A percentile compares a stretch with the other conserved stretches of the same genome.
Conservation (phyloP, 2,113 vertebrate genomes). For the Climacteris rufus region DNA sequence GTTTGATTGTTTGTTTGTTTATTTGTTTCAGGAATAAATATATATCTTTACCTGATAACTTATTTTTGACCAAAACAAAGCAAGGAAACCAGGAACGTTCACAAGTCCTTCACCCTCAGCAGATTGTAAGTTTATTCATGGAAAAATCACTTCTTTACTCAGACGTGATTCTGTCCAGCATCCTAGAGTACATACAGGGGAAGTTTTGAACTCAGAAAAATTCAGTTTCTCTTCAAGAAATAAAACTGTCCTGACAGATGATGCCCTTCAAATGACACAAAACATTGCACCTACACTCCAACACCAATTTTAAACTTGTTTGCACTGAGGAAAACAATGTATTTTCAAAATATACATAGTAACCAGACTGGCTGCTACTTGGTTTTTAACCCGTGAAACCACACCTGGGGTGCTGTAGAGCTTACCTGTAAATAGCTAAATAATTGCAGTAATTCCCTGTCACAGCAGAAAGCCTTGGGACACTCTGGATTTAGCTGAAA, state of each 20-base stretch:
- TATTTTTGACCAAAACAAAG: not conserved
- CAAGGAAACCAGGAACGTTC: not conserved
- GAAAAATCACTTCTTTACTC: not conserved
- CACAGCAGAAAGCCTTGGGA: not conserved
- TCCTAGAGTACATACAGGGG: fast-evolving
- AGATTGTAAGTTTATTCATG: not conserved
- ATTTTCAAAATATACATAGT: not conserved
- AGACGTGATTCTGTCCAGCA: not conserved
- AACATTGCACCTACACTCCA: not conserved
- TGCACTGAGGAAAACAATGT: not conserved
- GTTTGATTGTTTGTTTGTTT: not conserved
- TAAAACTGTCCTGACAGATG: not conserved
- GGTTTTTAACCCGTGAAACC: not conserved
- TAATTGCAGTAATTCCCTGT: not conserved
- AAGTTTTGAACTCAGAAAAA: not conserved
- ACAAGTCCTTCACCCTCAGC: not conserved
- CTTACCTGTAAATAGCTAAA: not conserved
- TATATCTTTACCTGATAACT: not conserved
- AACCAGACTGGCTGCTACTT: not conserved
- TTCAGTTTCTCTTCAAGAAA: not conserved
- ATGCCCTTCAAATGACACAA: not conserved
- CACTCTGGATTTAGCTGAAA: no score
- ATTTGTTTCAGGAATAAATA: not conserved
- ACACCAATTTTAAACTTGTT: not conserved
- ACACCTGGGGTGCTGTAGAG: fast-evolving